Evolutionary conservation across 2,888 invertebrate species (phyloP).

Genomic region (Entomobrya proxima): DNA sequence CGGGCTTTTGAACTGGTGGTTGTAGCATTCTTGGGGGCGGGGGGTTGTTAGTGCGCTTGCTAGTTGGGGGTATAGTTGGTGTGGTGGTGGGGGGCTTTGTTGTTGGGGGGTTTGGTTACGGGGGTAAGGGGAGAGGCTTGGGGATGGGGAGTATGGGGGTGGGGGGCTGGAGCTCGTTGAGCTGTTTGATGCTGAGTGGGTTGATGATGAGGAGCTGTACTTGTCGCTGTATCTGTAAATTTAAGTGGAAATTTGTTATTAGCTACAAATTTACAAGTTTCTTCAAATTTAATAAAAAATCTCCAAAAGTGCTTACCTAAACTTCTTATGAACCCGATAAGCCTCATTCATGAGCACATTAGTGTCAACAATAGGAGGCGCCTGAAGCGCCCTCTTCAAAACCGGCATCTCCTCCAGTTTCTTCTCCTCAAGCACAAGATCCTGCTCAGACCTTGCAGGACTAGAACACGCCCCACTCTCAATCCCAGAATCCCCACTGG

Average conservation of each 20-base stretch:
- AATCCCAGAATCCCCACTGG: slow-evolving; percentile 87
- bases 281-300: neutral
- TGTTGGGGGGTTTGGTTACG: slow-evolving; percentile 77
- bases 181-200: slow-evolving; percentile 75
- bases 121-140: slow-evolving; percentile 71
- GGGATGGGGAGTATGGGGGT: slow-evolving; percentile 77
- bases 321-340: slow-evolving; percentile 96
- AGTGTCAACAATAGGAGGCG: slow-evolving; percentile 93
- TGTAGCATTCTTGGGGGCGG: slow-evolving; percentile 77
- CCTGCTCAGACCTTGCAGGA: slow-evolving; percentile 78
- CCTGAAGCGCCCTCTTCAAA: slow-evolving; percentile 92
- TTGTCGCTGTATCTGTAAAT: slow-evolving; percentile 49
- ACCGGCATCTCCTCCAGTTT: slow-evolving; percentile 91
- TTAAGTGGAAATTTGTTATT: neutral
- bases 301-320: slow-evolving; percentile 80
- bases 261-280: neutral
- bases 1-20: slow-evolving; percentile 64
- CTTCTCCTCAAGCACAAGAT: slow-evolving; percentile 48
- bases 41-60: slow-evolving; percentile 78
- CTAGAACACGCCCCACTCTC: slow-evolving; percentile 95
- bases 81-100: slow-evolving; percentile 75
- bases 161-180: slow-evolving; percentile 79
- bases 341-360: slow-evolving; percentile 95
- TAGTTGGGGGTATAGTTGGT: slow-evolving; percentile 77
- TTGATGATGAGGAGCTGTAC: slow-evolving; percentile 47